A percentile compares a stretch with the other conserved stretches of the same genome.
These are phyloP conservation scores for Orthosia gothica DNA, from an alignment of 2,888 invertebrate genomes.

Conservation along the genomic window DNA sequence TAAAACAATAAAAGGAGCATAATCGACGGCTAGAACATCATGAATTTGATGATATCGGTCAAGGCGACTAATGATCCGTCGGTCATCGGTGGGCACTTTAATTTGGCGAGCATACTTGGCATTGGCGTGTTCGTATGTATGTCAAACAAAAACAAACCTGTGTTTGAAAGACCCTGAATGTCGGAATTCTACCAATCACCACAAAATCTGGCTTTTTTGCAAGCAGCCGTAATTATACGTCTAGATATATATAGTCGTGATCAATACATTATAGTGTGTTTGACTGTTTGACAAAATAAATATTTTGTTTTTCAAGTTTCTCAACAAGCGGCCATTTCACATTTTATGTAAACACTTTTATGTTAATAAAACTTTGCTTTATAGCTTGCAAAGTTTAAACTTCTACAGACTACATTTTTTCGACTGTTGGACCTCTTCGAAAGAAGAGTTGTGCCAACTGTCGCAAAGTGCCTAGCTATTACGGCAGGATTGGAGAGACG, in stretches of 20 bases:
- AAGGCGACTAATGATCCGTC: constrained; percentile 1
- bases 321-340: no score
- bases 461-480: no score
- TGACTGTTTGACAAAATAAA: background rate
- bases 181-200: background rate
- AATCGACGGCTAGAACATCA: no score
- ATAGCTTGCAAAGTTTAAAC: no score
- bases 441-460: no score
- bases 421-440: background rate
- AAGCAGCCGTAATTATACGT: background rate
- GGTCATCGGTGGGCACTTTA: constrained; percentile 1
- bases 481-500: no score
- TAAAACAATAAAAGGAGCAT: no score
- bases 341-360: no score
- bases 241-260: background rate
- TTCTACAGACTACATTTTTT: no score
- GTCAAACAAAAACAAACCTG: constrained; percentile 26
- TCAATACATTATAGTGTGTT: background rate
- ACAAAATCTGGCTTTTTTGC: background rate
- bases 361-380: no score
- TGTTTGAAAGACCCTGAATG: constrained; percentile 5
- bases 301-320: no score
- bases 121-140: constrained; percentile 16
- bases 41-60: background rate
- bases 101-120: constrained; percentile 14